These are phyloP conservation scores for Microtus ochrogaster DNA, from an alignment of 2,113 vertebrate genomes.

Conservation along the genomic window DNA sequence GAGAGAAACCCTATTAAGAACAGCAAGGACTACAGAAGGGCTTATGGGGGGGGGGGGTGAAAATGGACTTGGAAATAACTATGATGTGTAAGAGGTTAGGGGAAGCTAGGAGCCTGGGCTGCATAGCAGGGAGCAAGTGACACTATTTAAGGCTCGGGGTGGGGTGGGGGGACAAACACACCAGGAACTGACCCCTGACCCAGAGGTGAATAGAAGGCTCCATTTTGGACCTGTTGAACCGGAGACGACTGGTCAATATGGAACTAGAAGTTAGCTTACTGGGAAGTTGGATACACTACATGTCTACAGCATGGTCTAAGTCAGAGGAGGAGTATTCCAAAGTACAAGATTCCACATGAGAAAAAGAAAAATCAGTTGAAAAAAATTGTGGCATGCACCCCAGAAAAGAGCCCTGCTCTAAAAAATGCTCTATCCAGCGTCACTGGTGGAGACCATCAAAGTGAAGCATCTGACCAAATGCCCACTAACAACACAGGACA, in stretches of 20 bases:
- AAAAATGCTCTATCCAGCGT: not conserved
- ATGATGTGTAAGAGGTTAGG: not conserved
- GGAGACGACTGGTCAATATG: not conserved
- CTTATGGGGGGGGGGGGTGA: not conserved
- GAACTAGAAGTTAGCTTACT: not conserved
- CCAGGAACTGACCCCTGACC: not conserved
- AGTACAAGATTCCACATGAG: not conserved
- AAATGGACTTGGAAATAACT: not conserved
- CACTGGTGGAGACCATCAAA: not conserved
- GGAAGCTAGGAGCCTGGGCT: not conserved
- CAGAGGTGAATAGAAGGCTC: not conserved
- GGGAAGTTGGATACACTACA: too few relatives aligned
- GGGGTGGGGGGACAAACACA: not conserved
- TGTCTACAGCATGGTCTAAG: not conserved
- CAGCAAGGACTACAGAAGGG: not conserved
- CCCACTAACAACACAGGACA: not conserved
- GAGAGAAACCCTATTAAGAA: not conserved
- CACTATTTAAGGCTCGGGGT: not conserved
- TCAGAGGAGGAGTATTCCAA: constrained; percentile 3
- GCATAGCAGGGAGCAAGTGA: not conserved
- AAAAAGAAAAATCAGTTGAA: not conserved
- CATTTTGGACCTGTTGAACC: not conserved
- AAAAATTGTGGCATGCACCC: not conserved
- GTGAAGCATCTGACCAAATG: not conserved
- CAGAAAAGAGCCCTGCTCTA: not conserved